A percentile compares a stretch with the other conserved stretches of the same genome.
phyloP scores from a whole-genome alignment of 2,888 invertebrate genomes.

The Idaea straminata region DNA sequence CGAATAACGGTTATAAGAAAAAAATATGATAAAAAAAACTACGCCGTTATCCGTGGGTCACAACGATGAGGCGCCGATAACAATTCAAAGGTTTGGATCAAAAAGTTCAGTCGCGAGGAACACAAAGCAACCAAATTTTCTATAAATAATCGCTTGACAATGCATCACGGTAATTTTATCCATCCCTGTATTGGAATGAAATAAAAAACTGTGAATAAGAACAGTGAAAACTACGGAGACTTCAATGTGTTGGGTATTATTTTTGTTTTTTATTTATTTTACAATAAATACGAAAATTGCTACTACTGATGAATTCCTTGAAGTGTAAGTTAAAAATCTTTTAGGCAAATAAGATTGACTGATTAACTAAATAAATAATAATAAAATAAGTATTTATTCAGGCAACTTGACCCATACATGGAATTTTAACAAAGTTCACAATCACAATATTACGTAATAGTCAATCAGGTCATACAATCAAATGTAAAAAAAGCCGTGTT shows the following conservation, averaged over 20 bases:
- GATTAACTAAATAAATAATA: too few relatives aligned
- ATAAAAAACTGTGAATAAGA: constrained; percentile 60
- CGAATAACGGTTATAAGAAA: constrained; percentile 51
- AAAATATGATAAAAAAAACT: constrained; percentile 43
- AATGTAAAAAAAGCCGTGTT: too few relatives aligned
- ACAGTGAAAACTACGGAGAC: constrained; percentile 51
- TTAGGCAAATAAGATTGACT: too few relatives aligned
- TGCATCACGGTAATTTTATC: constrained; percentile 72
- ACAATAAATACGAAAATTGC: too few relatives aligned
- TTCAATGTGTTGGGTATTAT: constrained; percentile 19
- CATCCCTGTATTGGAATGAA: constrained; percentile 73
- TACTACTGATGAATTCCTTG: too few relatives aligned
- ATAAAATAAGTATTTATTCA: too few relatives aligned
- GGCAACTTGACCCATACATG: too few relatives aligned
- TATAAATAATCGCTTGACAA: constrained; percentile 78
- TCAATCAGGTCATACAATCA: too few relatives aligned
- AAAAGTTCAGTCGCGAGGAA: constrained; percentile 60
- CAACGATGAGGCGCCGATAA: constrained; percentile 48
- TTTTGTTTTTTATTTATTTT: constrained; percentile 14
- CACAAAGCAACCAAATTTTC: constrained; percentile 76
- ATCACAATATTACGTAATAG: too few relatives aligned
- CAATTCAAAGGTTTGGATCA: constrained; percentile 49
- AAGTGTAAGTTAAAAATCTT: too few relatives aligned
- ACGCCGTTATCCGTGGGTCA: constrained; percentile 54
- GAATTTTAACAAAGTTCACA: too few relatives aligned